These are phyloP conservation scores for Parnassius glacialis DNA, from an alignment of 2,888 invertebrate species.

Conservation along the genomic window DNA sequence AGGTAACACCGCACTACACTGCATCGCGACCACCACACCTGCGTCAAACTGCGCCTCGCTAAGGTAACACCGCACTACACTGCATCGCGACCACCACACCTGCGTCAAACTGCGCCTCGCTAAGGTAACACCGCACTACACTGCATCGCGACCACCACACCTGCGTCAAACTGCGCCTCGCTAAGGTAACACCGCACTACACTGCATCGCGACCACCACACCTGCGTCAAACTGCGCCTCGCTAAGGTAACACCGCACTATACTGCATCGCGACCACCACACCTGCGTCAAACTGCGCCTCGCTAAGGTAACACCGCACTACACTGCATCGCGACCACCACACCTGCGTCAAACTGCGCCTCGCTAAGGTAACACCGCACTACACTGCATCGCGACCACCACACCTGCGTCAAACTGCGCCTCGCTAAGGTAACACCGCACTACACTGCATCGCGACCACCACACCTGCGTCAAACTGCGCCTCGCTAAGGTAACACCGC, in stretches of 20 bases:
- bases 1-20: constrained; percentile 46
- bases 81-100: no score
- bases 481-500: constrained; percentile 87
- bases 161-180: constrained; percentile 47
- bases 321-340: no score
- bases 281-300: constrained; percentile 92
- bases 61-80: no score
- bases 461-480: constrained; percentile 88
- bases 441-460: not conserved
- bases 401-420: no score
- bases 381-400: no score
- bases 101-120: no score
- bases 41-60: constrained; percentile 92
- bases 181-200: constrained; percentile 90
- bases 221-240: constrained; percentile 82
- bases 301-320: constrained; percentile 75
- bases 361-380: no score
- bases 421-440: no score
- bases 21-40: constrained; percentile 30
- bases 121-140: no score
- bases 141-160: no score
- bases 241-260: no score
- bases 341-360: no score
- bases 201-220: constrained; percentile 55
- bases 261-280: constrained; percentile 67